Base-by-base conservation (phyloP, 2,113 vertebrate species). In the Malurus melanocephalus region DNA sequence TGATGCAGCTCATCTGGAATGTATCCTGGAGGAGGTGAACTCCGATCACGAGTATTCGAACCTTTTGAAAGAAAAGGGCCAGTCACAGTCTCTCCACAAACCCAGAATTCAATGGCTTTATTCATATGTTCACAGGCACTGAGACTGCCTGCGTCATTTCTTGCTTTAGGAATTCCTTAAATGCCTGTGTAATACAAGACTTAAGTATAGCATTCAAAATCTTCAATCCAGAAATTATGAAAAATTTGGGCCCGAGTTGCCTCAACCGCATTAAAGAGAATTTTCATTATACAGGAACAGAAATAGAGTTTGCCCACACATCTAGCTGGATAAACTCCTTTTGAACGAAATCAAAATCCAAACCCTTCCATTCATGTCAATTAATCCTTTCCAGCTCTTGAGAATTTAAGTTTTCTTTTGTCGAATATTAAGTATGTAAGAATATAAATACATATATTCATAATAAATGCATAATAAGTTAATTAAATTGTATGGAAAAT, bases 1-100 rank as follows among this genome's bases (percentile, higher is more conserved):
- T 99, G 98, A 95, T 99, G 98, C 59, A 99, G 97, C 72, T 98
- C 99, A 83, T 99, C 99, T 38, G 99, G 99, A 97, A 99, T 99
- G 97, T 99, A 99, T 60, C 99, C 99, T 13, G 99, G 99, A 78
- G 99, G 99, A 82, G 99, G 99, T 17, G 99, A 99, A 95, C 98
- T 99, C 94, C 99, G 98, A 74, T 99, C 99, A 13, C 98, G 98
- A 27, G 98, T 98, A 88, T 97, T 98, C 80, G 98, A 97, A 80
- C 98, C 99, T 99, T 90, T 87, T 19, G 64, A 83, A 71, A 93
- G 73, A 93, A 92, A 82, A 88, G 28, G 42, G 12, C 9, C 27
- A 56, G 49, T 94, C 46, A 94, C 74, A 71, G 21, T 59, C 66
- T 66, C 57, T 60, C 67, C 76, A 21, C 16, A 45, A 85, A 69